Evolutionary conservation across 2,797 vertebrate genomes (phyloP), one percentile per base, ranked within the genome.

Genomic region (Typhlichthys subterraneus): DNA sequence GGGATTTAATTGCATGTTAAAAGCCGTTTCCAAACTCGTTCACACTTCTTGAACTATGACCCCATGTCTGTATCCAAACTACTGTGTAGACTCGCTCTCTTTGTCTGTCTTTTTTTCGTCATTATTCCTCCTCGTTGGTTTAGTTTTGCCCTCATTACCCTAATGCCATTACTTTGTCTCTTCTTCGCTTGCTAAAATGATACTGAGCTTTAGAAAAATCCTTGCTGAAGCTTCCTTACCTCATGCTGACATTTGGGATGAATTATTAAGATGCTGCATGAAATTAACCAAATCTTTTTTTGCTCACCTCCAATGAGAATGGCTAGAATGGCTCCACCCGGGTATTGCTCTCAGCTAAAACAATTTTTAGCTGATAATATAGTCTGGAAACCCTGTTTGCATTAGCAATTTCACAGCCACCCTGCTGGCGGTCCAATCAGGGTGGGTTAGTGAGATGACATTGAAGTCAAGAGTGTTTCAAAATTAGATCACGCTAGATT

Each of bases 1-100:
- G 50, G 65, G 69, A 74, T 85, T 88, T 91, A 90, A 91, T 90
- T 89, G 83, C 83, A 59, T 77, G 75, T 80, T 83, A 79, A 85
- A 87, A 87, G 83, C 85, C 69, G 54, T 82, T 54, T 59, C 78
- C 57, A 12, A 66, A 80, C 62, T 80, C 84, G 84, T 81, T 72
- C 67, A 49, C 65, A 74, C 84, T 76, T 87, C 83, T 89, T 88
- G 85, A 89, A 87, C 84, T 82, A 53, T 79, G 83, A 70, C 72
- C 80, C 63, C 81, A 84, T 77, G 75, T 84, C 82, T 85, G 80
- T 83, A 73, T 75, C 69, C 59, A 56, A 77, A 69, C 23, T 23
- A 23, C 23, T 38, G 78, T 76, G 67, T 77, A 73, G 77, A 72
- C 63, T 73, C 72, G 62, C 61, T 63, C 63, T 68, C 59, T 54